phyloP scores from a whole-genome alignment of 2,797 vertebrate genomes.

The Gallinago nigripennis region DNA sequence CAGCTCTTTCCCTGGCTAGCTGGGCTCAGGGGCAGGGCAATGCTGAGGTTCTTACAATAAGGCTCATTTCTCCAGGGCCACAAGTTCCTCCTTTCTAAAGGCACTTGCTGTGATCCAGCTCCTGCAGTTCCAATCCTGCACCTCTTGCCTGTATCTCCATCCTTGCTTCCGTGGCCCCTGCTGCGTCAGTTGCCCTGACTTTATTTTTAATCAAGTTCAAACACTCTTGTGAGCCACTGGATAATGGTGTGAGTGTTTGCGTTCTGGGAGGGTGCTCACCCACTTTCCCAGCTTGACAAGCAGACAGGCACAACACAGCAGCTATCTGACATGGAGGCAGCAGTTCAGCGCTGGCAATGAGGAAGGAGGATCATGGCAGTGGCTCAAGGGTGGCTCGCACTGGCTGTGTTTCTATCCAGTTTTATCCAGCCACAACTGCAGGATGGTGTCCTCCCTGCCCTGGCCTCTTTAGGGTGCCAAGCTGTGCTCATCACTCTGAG shows the following conservation, averaged over 20 bases:
- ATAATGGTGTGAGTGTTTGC: neutral
- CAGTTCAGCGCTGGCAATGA: rapidly evolving
- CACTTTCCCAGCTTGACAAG: neutral
- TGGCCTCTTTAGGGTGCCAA: neutral
- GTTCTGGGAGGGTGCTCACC: neutral
- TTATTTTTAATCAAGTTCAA: neutral
- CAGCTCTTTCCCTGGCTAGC: neutral
- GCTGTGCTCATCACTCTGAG: neutral
- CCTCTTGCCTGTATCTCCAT: neutral
- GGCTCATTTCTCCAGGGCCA: neutral
- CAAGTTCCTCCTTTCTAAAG: neutral
- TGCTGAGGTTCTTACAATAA: neutral
- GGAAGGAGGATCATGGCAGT: neutral
- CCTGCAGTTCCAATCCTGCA: neutral
- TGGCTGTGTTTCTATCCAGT: neutral
- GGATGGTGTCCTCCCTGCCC: neutral
- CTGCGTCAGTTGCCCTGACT: neutral
- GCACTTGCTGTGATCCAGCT: neutral
- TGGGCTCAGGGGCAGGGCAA: rapidly evolving
- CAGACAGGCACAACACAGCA: neutral
- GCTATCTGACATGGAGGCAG: neutral
- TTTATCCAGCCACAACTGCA: neutral
- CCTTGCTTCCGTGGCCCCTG: neutral
- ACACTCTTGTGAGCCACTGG: neutral
- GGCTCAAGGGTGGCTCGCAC: neutral